Base-by-base conservation (phyloP, 2,888 invertebrate genomes). In the Kryphioiulus occultus region DNA sequence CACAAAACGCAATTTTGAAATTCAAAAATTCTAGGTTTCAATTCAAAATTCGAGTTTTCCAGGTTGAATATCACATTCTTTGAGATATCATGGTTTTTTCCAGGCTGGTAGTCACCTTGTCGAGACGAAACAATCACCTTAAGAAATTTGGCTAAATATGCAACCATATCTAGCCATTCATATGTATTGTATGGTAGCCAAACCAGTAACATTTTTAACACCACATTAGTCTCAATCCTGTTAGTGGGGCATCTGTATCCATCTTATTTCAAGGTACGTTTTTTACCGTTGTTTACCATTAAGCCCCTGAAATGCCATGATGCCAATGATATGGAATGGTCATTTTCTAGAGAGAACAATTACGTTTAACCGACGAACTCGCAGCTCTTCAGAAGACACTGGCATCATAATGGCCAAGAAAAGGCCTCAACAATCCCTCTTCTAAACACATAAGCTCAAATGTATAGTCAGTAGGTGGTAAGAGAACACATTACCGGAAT, bases 281-380 rank as follows among this genome's bases (percentile, higher is more conserved):
- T 39, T 30, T 85, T 78, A 44, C 39, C 44, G 15, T 44, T 44
- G 44, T 26, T 85, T 85, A 39, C 85, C 85, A 85, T 85, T 85
- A 85, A 85, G 9, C 39, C 68, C 12, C 30, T 12, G 22, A 78
- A 78, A 78, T 78, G 30, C 30, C 22, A 78, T 30, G 78, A 78
- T 78, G 78, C 78, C 78, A 26, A 15, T 78, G 78, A 78, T 78
- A 15, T 78, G 1, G 22, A 78, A 26, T 22, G 78, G 3, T 78
- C 78, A 22, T 30, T 78, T 30, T 78, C 30, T 30, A 78, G 30
- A 30, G 17, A 78, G 78, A 78, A 78, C 78, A 78, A 78, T 78
- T 78, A 30, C 22, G 53, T 53, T 53, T 53, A 26, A 22, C 22
- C 9, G n/a, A 53, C n/a, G 2, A n/a, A 19, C n/a, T n/a, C 9